A percentile compares a stretch with the other conserved stretches of the same genome.
phyloP scores from a whole-genome alignment of 2,113 vertebrate species.

The Paradoxurus hermaphroditus region DNA sequence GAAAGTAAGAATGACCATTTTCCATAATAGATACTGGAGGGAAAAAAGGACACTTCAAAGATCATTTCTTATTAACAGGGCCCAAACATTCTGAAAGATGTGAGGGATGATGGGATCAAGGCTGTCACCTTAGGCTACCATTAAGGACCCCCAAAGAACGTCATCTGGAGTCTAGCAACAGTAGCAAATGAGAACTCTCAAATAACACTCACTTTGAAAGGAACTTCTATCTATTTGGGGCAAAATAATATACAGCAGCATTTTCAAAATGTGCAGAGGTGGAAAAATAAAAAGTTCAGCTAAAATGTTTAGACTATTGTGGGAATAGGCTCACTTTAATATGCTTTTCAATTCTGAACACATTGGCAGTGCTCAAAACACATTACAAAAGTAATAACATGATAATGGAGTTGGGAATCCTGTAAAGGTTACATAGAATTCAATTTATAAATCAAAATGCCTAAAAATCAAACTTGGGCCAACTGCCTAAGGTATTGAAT shows the following conservation, averaged over 20 bases:
- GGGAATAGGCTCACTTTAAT: conserved; percentile 64
- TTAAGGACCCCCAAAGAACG: not conserved
- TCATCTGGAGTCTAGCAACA: not conserved
- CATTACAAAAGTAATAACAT: conserved; percentile 76
- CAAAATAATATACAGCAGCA: conserved; percentile 45
- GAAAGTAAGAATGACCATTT: not conserved
- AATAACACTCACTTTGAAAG: conserved; percentile 37
- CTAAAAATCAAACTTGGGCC: conserved; percentile 72
- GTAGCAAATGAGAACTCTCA: conserved; percentile 4
- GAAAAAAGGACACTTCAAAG: not conserved
- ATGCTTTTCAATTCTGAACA: conserved; percentile 73
- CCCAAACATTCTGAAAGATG: not conserved
- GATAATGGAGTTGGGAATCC: conserved; percentile 75
- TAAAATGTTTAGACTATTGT: conserved; percentile 71
- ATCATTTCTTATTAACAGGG: not conserved
- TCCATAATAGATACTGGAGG: not conserved
- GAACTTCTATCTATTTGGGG: not conserved
- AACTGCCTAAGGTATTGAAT: conserved; percentile 55
- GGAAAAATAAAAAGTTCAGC: conserved; percentile 69
- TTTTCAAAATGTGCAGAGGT: conserved; percentile 63
- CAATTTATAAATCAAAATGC: conserved; percentile 77
- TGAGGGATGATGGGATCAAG: not conserved
- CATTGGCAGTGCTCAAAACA: conserved; percentile 71
- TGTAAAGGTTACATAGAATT: conserved; percentile 77
- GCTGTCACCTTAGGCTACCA: not conserved